phyloP scores from a whole-genome alignment of 2,888 invertebrate genomes.

The Cactoblastis cactorum region DNA sequence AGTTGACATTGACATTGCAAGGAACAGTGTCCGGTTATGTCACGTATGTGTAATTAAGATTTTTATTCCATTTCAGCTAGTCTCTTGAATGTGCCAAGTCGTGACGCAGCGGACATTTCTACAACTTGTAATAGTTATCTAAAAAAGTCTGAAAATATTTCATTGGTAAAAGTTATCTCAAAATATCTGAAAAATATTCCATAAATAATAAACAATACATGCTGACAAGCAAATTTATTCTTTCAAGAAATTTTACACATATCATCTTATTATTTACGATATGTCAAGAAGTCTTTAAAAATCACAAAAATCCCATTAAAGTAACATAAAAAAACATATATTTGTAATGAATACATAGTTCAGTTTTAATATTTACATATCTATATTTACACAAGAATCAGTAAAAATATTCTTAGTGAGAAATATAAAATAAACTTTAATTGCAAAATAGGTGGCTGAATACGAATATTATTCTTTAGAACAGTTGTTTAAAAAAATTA shows the following conservation, averaged over 20 bases:
- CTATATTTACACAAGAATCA: conserved; percentile 10
- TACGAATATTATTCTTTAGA: neutral
- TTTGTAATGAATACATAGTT: conserved; percentile 15
- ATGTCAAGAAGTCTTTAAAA: conserved; percentile 74
- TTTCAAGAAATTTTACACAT: conserved; percentile 64
- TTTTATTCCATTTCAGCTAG: too few species aligned
- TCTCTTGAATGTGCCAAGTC: too few species aligned
- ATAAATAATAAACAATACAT: conserved; percentile 23
- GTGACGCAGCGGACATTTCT: too few species aligned
- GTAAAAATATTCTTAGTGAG: neutral
- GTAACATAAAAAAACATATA: conserved; percentile 15
- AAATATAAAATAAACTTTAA: neutral
- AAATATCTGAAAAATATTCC: too few species aligned
- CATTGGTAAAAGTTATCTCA: too few species aligned
- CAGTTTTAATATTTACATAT: conserved; percentile 14
- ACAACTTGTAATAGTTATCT: too few species aligned
- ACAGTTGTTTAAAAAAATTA: neutral
- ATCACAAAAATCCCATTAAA: conserved; percentile 48
- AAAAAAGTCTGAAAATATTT: too few species aligned
- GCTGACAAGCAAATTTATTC: conserved; percentile 73
- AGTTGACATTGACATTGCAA: too few species aligned
- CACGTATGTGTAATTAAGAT: too few species aligned
- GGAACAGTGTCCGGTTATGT: too few species aligned
- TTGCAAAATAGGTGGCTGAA: neutral
- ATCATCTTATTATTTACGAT: conserved; percentile 65